Base-by-base conservation (phyloP, 2,888 invertebrate genomes). In the Netelia fuscicornis region DNA sequence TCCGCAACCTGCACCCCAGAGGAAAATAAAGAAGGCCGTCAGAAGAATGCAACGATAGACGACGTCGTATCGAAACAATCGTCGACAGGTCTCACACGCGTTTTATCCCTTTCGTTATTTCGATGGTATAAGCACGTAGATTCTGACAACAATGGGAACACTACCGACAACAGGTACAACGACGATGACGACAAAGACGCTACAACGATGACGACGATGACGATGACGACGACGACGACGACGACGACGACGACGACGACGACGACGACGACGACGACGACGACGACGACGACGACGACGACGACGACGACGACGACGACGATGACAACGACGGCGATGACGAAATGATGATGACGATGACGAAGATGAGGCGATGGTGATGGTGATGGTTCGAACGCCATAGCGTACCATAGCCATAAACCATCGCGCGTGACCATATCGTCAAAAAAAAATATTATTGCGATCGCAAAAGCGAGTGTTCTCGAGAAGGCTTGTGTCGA, bases 1-100 rank as follows among this genome's bases (percentile, higher is more conserved):
- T 44, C 91, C 92, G 11, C 90, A 89, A 25, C 37, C 89, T 37
- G 78, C 87, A 44, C 78, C 88, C 54, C 89, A 91, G 86, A 91
- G 94, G 80, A 95, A 94, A 90, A 94, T 95, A 83, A 94, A 94
- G 88, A 94, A 93, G 89, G 95, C 95, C 77, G 90, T 94, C 17
- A 92, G 95, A 87, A 92, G 95, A 90, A 93, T 94, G 87, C 93
- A 89, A 52, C 90, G 90, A 86, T 90, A 91, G 86, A 81, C 76
- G 68, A 75, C 48, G 68, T 25, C 52, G 56, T 56, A 52, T 37
- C 23, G 20, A 20, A 71, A 17, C 62, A 62, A 52, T 5, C 58
- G 58, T 58, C 17, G 17, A 8, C 37, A 37, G 37, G 2, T 37
- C 37, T 1, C 37, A 37, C 37, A 37, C 37, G 37, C 37, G 17